Evolutionary conservation across 2,797 vertebrate species (phyloP).

Genomic region (Muraenolepis orangiensis): DNA sequence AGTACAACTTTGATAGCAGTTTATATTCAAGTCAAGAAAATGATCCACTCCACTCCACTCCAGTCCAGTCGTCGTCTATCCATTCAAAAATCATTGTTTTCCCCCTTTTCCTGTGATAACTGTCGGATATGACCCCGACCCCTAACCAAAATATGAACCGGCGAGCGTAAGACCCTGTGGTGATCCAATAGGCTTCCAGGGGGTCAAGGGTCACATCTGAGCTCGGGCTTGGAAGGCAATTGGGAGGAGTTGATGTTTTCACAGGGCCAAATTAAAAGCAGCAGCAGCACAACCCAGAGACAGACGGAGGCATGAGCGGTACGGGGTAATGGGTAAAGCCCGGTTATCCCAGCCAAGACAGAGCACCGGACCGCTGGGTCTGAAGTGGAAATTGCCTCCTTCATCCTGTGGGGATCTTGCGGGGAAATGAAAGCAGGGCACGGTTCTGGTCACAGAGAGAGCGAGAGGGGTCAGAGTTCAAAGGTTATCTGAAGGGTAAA

Average conservation of each 20-base stretch:
- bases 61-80: too few species aligned
- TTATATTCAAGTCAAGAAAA: background rate
- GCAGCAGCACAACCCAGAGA: slow-evolving; percentile 9
- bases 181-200: slow-evolving; percentile 17
- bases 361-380: slow-evolving; percentile 1
- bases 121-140: slow-evolving; percentile 12
- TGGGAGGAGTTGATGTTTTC: slow-evolving; percentile 17
- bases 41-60: too few species aligned
- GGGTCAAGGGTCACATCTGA: slow-evolving; percentile 48
- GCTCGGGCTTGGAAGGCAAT: slow-evolving; percentile 24
- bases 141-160: background rate
- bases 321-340: slow-evolving; percentile 3
- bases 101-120: slow-evolving; percentile 13
- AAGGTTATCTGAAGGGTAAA: background rate
- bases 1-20: background rate
- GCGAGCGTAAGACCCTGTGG: slow-evolving; percentile 9
- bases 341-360: slow-evolving; percentile 12
- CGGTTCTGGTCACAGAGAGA: background rate
- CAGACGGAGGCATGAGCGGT: background rate
- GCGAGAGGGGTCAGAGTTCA: background rate
- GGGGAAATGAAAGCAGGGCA: slow-evolving; percentile 9
- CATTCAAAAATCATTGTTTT: too few species aligned
- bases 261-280: slow-evolving; percentile 16
- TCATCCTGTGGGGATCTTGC: slow-evolving; percentile 14
- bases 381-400: slow-evolving; percentile 18